Evolutionary conservation across 1,140 invertebrate species (phyloP).

Genomic region (Cryptotermes secundus): DNA sequence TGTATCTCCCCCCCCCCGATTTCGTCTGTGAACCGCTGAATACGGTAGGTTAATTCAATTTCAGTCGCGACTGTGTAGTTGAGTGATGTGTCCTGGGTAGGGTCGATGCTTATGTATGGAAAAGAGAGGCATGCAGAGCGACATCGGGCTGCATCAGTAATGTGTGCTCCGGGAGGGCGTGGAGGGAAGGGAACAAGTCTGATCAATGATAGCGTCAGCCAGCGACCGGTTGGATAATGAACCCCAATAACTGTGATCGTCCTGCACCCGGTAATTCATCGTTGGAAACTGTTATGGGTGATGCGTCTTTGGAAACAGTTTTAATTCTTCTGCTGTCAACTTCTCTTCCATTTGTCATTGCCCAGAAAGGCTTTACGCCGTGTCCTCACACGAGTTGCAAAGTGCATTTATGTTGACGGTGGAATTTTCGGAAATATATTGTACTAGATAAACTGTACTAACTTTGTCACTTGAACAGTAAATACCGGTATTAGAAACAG

Average conservation of each 20-base stretch:
- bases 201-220: not conserved
- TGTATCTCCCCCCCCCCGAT: not conserved
- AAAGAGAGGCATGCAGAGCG: constrained; percentile 39
- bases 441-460: too few relatives aligned
- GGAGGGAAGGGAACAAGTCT: not conserved
- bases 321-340: not conserved
- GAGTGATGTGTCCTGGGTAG: not conserved
- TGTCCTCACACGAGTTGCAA: too few relatives aligned
- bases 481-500: too few relatives aligned
- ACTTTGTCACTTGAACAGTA: too few relatives aligned
- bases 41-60: not conserved
- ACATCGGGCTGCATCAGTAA: constrained; percentile 42
- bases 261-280: not conserved
- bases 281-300: not conserved
- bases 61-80: not conserved
- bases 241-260: not conserved
- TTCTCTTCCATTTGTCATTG: too few relatives aligned
- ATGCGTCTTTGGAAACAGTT: not conserved
- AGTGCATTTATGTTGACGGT: too few relatives aligned
- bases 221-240: not conserved
- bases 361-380: too few relatives aligned
- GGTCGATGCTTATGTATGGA: not conserved
- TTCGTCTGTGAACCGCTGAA: not conserved
- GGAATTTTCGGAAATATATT: too few relatives aligned
- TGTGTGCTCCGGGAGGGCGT: not conserved